Evolutionary conservation across 2,113 vertebrate genomes (phyloP), one percentile per base, ranked within the genome.

Genomic region (Oreochromis spilurus): DNA sequence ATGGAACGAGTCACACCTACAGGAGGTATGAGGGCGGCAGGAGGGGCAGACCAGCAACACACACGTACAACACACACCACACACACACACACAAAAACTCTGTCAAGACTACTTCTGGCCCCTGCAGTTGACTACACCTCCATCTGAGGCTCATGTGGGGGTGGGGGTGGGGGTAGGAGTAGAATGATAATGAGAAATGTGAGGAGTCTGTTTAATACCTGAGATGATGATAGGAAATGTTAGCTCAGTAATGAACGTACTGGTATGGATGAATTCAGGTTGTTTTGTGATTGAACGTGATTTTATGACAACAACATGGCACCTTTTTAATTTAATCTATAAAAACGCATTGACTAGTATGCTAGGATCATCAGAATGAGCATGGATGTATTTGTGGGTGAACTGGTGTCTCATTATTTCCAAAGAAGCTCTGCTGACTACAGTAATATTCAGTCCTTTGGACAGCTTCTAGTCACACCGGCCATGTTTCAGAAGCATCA

Each of bases 1-100:
- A 99, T 99, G 94, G 97, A 97, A 91, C 98, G 97, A 1, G 96
- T 97, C 94, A 99, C 97, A 92, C 98, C 98, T 99, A 91, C 43
- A 67, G 9, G 72, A 85, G 89, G 83, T 84, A 87, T 3, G 58
- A 16, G 72, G 31, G 80, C 6, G 53, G 31, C 67, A 38, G 83
- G 79, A 75, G 52, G n/a, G 10, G 48, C 14, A 38, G n/a, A 50
- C 43, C 83, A 83, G 60, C 60, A 79, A 12, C 58, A 72, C 82
- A 82, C 81, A 88, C 29, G 83, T 48, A 84, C 67, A 83, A 7
- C 21, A 82, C 45, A 86, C 13, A 72, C 57, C 21, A 85, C 40
- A 91, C 57, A 90, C 65, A 90, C 65, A 86, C 65, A 87, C 19
- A 40, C 36, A 67, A 2, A 84, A 10, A 84, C 24, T 87, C 5